A percentile compares a stretch with the other conserved stretches of the same genome.
phyloP scores from a whole-genome alignment of 35 echinoderm and acorn worm species.

The Patiria miniata region DNA sequence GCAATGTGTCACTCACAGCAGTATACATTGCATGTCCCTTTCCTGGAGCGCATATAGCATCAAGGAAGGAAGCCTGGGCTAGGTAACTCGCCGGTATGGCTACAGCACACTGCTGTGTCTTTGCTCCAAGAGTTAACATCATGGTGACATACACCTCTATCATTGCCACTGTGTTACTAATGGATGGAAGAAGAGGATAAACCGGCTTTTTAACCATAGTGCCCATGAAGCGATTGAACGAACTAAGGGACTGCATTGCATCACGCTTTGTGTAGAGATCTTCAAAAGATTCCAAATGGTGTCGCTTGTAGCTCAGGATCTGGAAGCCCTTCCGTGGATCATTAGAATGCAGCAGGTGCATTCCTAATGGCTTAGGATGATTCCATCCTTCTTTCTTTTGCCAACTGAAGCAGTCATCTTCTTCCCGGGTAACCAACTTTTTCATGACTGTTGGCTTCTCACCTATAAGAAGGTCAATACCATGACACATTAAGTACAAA shows the following conservation, averaged over 20 bases:
- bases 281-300: conserved; percentile 15
- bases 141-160: conserved; percentile 45
- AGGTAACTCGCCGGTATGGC: conserved; percentile 60
- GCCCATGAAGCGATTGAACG: conserved; percentile 45
- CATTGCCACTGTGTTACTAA: conserved; percentile 42
- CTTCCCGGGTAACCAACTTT: conserved; percentile 31
- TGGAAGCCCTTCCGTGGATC: background rate
- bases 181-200: conserved; percentile 44
- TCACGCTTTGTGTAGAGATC: conserved; percentile 12
- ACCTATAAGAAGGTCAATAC: conserved; percentile 34
- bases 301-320: conserved; percentile 46
- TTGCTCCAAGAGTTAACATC: conserved; percentile 32
- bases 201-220: conserved; percentile 18
- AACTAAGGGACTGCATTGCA: conserved; percentile 8
- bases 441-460: conserved; percentile 33
- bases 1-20: background rate
- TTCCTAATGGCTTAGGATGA: background rate
- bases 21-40: conserved; percentile 9
- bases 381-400: background rate
- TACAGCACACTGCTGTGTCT: background rate
- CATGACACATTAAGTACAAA: conserved; percentile 15
- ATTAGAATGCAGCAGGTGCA: background rate
- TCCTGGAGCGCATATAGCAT: conserved; percentile 26
- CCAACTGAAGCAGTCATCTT: conserved; percentile 18
- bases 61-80: conserved; percentile 39